Evolutionary conservation across 1,140 invertebrate species (phyloP).

Genomic region (Patella vulgata): DNA sequence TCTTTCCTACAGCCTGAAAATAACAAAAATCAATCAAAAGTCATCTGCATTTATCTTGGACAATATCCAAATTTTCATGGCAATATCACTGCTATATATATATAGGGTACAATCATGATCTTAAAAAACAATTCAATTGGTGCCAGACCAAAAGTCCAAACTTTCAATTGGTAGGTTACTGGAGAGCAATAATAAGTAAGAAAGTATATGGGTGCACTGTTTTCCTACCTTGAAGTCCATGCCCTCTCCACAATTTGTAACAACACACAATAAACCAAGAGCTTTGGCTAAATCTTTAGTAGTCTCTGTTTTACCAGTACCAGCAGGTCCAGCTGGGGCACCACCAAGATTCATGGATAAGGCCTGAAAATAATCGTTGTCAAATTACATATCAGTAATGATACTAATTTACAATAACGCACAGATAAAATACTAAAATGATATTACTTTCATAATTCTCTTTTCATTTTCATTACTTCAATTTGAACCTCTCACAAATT

Average conservation of each 20-base stretch:
- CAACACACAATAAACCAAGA: slow-evolving; percentile 84
- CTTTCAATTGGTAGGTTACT: too few relatives aligned
- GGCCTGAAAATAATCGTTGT: slow-evolving; percentile 77
- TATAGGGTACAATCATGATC: too few relatives aligned
- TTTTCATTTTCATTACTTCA: too few relatives aligned
- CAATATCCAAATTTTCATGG: slow-evolving; percentile 1
- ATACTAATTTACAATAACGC: neutral
- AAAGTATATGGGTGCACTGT: too few relatives aligned
- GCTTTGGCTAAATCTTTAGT: slow-evolving; percentile 91
- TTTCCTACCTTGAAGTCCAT: slow-evolving; percentile 79
- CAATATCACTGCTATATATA: neutral
- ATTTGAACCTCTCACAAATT: too few relatives aligned
- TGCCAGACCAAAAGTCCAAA: too few relatives aligned
- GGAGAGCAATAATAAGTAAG: too few relatives aligned
- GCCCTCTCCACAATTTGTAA: slow-evolving; percentile 91
- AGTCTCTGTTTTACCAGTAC: slow-evolving; percentile 92
- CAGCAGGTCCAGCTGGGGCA: slow-evolving; percentile 76
- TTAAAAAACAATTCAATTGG: too few relatives aligned
- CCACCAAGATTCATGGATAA: slow-evolving; percentile 88
- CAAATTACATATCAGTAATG: slow-evolving; percentile 90
- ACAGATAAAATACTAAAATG: too few relatives aligned
- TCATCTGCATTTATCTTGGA: too few relatives aligned
- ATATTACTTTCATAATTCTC: too few relatives aligned
- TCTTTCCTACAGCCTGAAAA: slow-evolving; percentile 81
- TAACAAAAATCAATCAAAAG: neutral